Base-by-base conservation (phyloP, 2,888 invertebrate species). In the Sarcophaga variegata region DNA sequence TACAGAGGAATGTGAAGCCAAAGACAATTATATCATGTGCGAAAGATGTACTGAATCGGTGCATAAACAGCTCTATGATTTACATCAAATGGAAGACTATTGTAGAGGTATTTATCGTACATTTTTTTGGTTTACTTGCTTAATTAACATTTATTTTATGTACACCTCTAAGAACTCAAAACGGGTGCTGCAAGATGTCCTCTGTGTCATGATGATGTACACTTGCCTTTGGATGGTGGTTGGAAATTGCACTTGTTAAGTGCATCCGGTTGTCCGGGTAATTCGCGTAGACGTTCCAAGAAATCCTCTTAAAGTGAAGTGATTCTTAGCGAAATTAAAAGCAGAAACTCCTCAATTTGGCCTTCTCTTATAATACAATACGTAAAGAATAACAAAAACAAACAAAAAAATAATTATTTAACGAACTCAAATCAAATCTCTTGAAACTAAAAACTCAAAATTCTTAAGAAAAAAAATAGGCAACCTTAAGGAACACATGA, bases 131-230 rank as follows among this genome's bases (percentile, higher is more conserved):
- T 20, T 54, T 3, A 12, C 4, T 5, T 27, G 22, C 22, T 22
- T 37, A 14, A 20, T 0, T n/a, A 6, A 11, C 22, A n/a, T 11
- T 47, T 47, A 11, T 60, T n/a, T 22, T 22, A 3, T 49, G 78
- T 71, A 22, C 81, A 66, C 2, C 3, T 66, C 70, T 14, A 17
- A 89, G 89, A 89, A 80, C 66, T 93, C 0, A 92, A 92, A 91
- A 91, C 92, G 89, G 96, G 96, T 59, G 96, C 96, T 87, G 97
- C 96, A 92, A 96, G 97, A 89, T 98, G 98, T 92, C 98, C 98
- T 0, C 95, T 98, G 86, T 98, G 98, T 92, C 96, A 97, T 90
- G 95, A 95, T 87, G 96, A 97, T 92, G 95, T 98, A 2, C 94
- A 96, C 88, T 94, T 95, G 8, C 95, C 96, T 20, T 97, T 97